Evolutionary conservation across 2,888 invertebrate species (phyloP).

Genomic region (Clitarchus hookeri): DNA sequence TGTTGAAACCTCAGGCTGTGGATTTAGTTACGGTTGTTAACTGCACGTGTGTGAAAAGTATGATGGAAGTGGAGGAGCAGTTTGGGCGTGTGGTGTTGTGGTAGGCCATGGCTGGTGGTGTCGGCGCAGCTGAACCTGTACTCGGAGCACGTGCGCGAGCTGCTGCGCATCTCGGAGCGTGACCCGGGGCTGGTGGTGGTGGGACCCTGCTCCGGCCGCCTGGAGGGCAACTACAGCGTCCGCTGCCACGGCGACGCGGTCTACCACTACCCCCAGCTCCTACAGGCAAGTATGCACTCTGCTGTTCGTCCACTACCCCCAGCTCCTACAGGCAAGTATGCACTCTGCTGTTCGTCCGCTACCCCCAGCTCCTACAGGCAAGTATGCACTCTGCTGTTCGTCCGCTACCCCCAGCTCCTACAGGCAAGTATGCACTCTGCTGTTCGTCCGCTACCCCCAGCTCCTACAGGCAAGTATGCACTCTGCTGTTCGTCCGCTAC

Average conservation of each 20-base stretch:
- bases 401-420: slow-evolving; percentile 69
- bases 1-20: too few species aligned
- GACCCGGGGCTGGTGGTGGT: slow-evolving; percentile 60
- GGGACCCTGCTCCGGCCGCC: slow-evolving; percentile 51
- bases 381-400: not conserved
- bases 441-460: slow-evolving; percentile 67
- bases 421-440: slow-evolving; percentile 52
- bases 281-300: slow-evolving; percentile 53
- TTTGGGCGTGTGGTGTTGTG: slow-evolving; percentile 39
- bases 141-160: slow-evolving; percentile 62
- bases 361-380: slow-evolving; percentile 68
- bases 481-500: slow-evolving; percentile 59
- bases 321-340: slow-evolving; percentile 57
- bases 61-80: too few species aligned
- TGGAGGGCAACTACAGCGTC: slow-evolving; percentile 51
- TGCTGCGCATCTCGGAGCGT: slow-evolving; percentile 48
- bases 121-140: slow-evolving; percentile 79
- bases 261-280: slow-evolving; percentile 72
- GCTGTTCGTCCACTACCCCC: too few species aligned
- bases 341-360: slow-evolving; percentile 54
- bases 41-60: too few species aligned
- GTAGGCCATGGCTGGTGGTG: slow-evolving; percentile 68
- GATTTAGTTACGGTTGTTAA: too few species aligned
- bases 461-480: slow-evolving; percentile 55
- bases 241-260: slow-evolving; percentile 61